Evolutionary conservation across 2,113 vertebrate species (phyloP), one percentile per base, ranked within the genome.

Genomic region (Megaceryle maxima): DNA sequence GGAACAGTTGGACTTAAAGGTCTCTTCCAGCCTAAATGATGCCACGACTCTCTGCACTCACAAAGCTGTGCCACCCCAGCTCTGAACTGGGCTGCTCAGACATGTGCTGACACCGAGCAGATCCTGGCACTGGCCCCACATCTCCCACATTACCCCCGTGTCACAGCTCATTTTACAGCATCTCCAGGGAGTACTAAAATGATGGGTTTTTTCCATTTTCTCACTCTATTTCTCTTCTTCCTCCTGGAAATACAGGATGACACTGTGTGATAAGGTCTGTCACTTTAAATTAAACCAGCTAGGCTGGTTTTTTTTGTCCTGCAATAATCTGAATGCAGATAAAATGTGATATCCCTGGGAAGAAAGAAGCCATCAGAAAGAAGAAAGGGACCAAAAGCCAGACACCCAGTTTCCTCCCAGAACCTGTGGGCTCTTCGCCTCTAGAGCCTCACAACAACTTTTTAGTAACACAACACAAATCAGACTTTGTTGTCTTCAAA

Each of bases 241-340:
- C 73, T 89, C 77, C 70, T 82, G 95, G 95, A 97, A 97, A 97
- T 96, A 62, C 28, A 37, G 96, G 86, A 53, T 94, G 97, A 95
- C 96, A 95, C 75, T 2, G 46, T 22, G 86, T 73, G 69, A 96
- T 78, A 77, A 87, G 96, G 77, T 37, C 95, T 97, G 96, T 94
- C 96, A 88, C 81, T 96, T 91, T 12, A 83, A n/a, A 94, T 98
- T 96, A 96, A 35, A 85, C 68, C 64, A 60, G 55, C 74, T 6
- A 39, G 75, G 39, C 87, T 53, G 50, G 12, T 21, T 53, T 53
- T 53, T 78, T 48, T 70, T 12, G 17, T 62, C 66, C 51, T 56
- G 25, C 37, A 85, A 29, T 64, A 62, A 77, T 29, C 88, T 46
- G 93, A 81, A 68, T 22, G 60, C 43, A 96, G 78, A 88, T 78